Conservation (phyloP, 2,113 vertebrate genomes). For the Daubentonia madagascariensis region DNA sequence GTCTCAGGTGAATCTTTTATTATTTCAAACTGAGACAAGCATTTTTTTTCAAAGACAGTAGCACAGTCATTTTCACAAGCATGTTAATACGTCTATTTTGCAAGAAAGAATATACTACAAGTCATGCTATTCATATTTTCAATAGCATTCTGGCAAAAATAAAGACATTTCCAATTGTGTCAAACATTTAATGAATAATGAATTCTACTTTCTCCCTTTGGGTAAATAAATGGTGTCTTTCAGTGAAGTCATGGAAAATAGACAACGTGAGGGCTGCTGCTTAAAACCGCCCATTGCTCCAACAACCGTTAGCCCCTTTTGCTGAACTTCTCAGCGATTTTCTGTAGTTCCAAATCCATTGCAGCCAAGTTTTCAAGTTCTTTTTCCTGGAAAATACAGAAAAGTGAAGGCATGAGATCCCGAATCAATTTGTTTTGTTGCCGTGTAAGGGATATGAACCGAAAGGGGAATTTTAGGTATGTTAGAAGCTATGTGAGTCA, state of each 20-base stretch:
- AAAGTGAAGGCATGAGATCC: neutral
- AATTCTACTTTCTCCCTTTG: constrained; percentile 76
- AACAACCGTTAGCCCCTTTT: constrained; percentile 77
- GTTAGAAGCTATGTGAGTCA: neutral
- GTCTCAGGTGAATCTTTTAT: constrained; percentile 89
- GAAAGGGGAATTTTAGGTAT: neutral
- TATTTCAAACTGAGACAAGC: constrained; percentile 86
- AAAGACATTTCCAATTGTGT: constrained; percentile 77
- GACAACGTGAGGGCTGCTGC: neutral
- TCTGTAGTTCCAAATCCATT: constrained; percentile 94
- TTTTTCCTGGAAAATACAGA: constrained; percentile 85
- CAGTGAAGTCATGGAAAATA: constrained; percentile 63
- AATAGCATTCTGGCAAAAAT: constrained; percentile 83
- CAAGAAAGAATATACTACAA: constrained; percentile 72
- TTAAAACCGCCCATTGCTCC: constrained; percentile 15
- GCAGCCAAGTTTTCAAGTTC: constrained; percentile 92
- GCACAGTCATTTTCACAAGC: constrained; percentile 81
- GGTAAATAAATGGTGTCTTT: constrained; percentile 70
- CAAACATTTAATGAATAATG: constrained; percentile 76
- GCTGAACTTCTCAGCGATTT: constrained; percentile 90
- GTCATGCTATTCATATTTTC: constrained; percentile 86
- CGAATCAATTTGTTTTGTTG: neutral
- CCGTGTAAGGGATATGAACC: neutral
- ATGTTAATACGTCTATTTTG: constrained; percentile 77
- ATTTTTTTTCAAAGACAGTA: constrained; percentile 81